Base-by-base conservation (phyloP, 2,113 vertebrate genomes). In the Larimichthys polyactis region DNA sequence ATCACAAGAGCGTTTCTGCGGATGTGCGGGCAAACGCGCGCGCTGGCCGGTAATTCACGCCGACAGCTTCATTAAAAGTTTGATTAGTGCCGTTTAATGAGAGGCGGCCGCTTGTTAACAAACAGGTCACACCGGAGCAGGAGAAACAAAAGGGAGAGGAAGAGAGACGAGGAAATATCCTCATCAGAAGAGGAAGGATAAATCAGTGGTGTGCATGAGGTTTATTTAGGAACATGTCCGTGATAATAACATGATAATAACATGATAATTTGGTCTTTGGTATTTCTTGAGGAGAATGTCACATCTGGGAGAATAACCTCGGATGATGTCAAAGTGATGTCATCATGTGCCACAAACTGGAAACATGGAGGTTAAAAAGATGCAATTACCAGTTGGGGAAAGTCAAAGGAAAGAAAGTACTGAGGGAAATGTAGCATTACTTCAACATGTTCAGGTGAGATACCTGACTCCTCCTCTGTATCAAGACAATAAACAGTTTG, bases 1-100 rank as follows among this genome's bases (percentile, higher is more conserved):
- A 15, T 54, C 52, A 68, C 24, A 0, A 2, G 3, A 48, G 82
- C 14, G 19, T 29, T 17, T 79, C 48, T 49, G 73, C 44, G 40
- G 52, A 71, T 40, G 71, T 36, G 63, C 10, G 22, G 14, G 43
- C n/a, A 27, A 46, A 72, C 32, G 75, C n/a, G 57, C 46, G 74
- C 19, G 32, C 59, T 74, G 85, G 68, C 58, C 65, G 22, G 76
- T 80, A 65, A 88, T 72, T 91, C 80, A 58, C 16, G 24, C 57
- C 11, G 57, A 57, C 89, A 67, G 78, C 80, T 85, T 90, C 87
- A 90, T 91, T 91, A 90, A 82, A 87, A 83, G 77, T 79, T 55
- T 76, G 70, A 87, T 84, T 68, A 86, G 78, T 11, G 77, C 40
- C 19, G 79, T 83, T 82, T 90, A 84, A 92, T 90, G 85, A 89